Base-by-base conservation (phyloP, 2,888 invertebrate genomes). In the Eutolmus rufibarbis region DNA sequence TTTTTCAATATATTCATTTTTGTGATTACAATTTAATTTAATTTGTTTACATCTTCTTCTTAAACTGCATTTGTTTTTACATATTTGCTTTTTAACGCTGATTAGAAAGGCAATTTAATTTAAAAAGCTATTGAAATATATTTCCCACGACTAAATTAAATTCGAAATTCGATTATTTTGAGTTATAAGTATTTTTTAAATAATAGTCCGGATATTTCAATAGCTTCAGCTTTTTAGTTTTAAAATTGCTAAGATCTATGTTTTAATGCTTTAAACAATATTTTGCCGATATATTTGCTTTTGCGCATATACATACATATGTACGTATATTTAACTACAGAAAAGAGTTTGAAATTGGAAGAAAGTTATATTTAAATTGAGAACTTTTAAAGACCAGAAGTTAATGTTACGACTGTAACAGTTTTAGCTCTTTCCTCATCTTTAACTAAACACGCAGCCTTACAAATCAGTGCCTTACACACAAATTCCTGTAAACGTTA, bases 41-140 rank as follows among this genome's bases (percentile, higher is more conserved):
- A 4, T 46, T 82, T 34, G 34, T 31, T 82, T 34, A 82, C 19
- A 82, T 34, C 79, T 79, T 79, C 46, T 79, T 79, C 51, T 28
- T 23, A 51, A 78, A 23, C 79, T 79, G 79, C 79, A 79, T 79
- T 51, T 66, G 16, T 77, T 34, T 77, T 77, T 37, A 8, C 76
- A 66, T 78, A 40, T 78, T 78, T 78, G 87, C 78, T 78, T 82
- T 57, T 82, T 57, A 82, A 57, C 23, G 57, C 37, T 82, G 88
- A 88, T 88, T 88, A 88, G 88, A 88, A 88, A 88, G 88, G 88
- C 88, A 88, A 88, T 88, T 88, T 88, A 86, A 86, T 74, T 23
- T 12, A 74, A 78, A 79, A 78, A 66, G 66, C 43, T 85, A 85
- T 56, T 87, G 82, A 87, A 88, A 88, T 87, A 85, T 56, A 74